These are phyloP conservation scores for Neolamprologus fasciatus DNA, from an alignment of 2,113 vertebrate species.

Conservation along the genomic window DNA sequence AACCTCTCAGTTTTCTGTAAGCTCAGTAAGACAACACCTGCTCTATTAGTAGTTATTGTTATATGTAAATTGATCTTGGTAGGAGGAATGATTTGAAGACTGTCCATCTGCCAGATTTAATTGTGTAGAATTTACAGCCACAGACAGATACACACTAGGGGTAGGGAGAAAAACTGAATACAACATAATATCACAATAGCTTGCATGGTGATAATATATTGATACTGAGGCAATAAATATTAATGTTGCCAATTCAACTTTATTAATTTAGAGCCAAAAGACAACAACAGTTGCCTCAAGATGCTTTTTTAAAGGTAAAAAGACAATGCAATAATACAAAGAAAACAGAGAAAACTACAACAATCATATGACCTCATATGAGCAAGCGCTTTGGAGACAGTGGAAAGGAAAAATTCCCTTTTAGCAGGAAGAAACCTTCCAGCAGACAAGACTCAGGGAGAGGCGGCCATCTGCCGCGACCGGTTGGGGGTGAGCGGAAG, in stretches of 20 bases:
- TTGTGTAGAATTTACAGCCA: background rate
- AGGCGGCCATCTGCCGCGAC: accelerated
- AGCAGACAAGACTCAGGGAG: background rate
- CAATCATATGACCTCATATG: background rate
- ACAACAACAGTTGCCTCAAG: background rate
- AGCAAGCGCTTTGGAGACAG: background rate
- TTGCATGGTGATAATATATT: background rate
- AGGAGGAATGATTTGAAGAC: background rate
- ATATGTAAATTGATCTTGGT: background rate
- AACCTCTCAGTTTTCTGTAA: background rate
- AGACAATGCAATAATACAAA: background rate
- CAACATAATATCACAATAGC: background rate
- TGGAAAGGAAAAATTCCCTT: background rate
- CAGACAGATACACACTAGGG: background rate
- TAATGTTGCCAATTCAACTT: background rate
- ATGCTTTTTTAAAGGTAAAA: background rate
- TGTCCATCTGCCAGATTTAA: background rate
- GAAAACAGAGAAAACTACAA: background rate
- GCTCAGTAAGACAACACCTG: background rate
- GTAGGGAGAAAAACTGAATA: background rate
- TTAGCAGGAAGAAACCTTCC: background rate
- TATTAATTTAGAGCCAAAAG: background rate
- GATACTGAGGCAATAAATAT: background rate
- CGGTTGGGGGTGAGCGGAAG: background rate
- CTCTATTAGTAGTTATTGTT: background rate